phyloP scores from a whole-genome alignment of 2,113 vertebrate genomes.

The Thermophis baileyi region DNA sequence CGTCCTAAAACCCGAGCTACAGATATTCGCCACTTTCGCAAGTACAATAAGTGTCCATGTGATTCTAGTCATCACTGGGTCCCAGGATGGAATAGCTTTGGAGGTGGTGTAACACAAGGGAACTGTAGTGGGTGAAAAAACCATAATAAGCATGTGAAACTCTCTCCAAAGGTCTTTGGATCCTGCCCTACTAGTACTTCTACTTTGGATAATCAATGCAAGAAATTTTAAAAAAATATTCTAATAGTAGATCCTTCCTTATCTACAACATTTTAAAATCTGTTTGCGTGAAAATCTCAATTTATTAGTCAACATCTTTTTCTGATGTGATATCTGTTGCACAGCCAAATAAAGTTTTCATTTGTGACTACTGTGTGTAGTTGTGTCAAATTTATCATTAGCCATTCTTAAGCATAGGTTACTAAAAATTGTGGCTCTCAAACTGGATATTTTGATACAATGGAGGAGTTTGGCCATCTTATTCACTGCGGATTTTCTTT shows the following conservation, averaged over 20 bases:
- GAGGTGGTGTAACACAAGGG: not conserved
- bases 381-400: not conserved
- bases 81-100: not conserved
- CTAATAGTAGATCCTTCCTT: not conserved
- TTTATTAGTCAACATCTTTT: not conserved
- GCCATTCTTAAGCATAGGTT: not conserved
- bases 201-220: not conserved
- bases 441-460: not conserved
- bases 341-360: not conserved
- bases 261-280: not conserved
- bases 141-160: not conserved
- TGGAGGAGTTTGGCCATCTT: constrained; percentile 27
- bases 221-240: not conserved
- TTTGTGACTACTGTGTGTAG: not conserved
- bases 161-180: not conserved
- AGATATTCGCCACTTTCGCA: not conserved
- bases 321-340: not conserved
- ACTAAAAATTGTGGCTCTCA: not conserved
- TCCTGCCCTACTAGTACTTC: not conserved
- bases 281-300: not conserved
- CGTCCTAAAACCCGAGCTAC: not conserved
- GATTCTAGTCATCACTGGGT: not conserved
- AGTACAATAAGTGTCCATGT: not conserved
- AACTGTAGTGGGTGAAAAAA: not conserved
- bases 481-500: constrained; percentile 15